Percentiles rank a stretch among this genome's conserved stretches.
These are phyloP conservation scores for Paracentrotus lividus DNA, from an alignment of 53 echinoderm and acorn worm genomes.

Conservation along the genomic window DNA sequence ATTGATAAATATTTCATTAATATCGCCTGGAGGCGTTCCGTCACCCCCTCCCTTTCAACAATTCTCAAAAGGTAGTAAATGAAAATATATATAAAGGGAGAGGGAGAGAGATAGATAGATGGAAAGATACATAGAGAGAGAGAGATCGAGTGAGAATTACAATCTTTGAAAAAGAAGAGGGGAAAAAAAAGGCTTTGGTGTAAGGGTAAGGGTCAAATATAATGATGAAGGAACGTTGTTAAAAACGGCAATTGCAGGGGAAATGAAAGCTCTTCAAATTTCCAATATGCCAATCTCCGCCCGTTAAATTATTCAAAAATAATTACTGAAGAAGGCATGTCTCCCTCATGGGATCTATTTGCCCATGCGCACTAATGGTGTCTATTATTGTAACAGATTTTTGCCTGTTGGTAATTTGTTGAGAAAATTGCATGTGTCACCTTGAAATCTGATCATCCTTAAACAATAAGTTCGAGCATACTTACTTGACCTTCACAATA, in stretches of 20 bases:
- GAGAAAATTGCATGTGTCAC: not conserved
- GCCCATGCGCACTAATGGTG: not conserved
- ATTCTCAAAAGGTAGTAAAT: too few relatives aligned
- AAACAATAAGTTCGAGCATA: not conserved
- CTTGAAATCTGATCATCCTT: not conserved
- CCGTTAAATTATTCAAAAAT: slow-evolving; percentile 40
- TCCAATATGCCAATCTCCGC: not conserved
- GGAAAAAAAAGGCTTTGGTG: not conserved
- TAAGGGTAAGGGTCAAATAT: too few relatives aligned
- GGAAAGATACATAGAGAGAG: not conserved
- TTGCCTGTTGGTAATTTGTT: not conserved
- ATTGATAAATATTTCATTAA: too few relatives aligned
- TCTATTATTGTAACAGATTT: not conserved
- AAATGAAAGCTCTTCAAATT: not conserved
- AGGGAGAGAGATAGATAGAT: not conserved
- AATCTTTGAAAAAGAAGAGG: not conserved
- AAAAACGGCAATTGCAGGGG: not conserved
- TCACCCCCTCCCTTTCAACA: too few relatives aligned
- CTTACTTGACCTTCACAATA: not conserved
- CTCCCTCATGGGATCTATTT: not conserved
- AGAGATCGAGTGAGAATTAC: not conserved
- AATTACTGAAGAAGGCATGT: slow-evolving; percentile 10
- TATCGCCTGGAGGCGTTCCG: too few relatives aligned
- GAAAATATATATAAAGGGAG: not conserved
- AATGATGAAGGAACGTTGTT: not conserved